Percentiles rank a stretch among this genome's conserved stretches.
Conservation (phyloP, 2,888 invertebrate genomes). For the Drosophila lutescens region DNA sequence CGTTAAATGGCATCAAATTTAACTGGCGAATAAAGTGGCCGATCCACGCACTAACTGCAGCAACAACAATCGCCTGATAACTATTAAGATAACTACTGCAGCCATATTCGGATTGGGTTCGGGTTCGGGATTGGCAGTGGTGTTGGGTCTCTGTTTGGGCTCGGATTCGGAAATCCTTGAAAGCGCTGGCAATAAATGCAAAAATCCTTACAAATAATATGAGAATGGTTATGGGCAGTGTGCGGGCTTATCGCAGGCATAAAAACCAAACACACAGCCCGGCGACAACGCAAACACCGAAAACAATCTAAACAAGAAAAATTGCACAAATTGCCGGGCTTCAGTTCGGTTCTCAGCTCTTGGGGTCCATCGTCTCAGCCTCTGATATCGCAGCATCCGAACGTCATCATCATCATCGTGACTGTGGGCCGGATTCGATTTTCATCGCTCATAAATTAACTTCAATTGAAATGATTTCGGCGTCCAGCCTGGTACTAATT, state of each 20-base stretch:
- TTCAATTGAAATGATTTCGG: background rate
- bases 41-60: slow-evolving; percentile 55
- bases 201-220: slow-evolving; percentile 81
- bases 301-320: slow-evolving; percentile 76
- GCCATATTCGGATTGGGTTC: slow-evolving; percentile 54
- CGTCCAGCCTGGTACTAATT: slow-evolving; percentile 5
- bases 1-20: slow-evolving; percentile 65
- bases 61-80: slow-evolving; percentile 68
- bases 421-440: slow-evolving; percentile 36
- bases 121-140: slow-evolving; percentile 2
- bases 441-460: background rate
- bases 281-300: slow-evolving; percentile 43
- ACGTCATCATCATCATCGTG: slow-evolving; percentile 28
- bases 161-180: slow-evolving; percentile 68
- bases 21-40: slow-evolving; percentile 64
- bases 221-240: slow-evolving; percentile 72
- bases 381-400: slow-evolving; percentile 41
- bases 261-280: slow-evolving; percentile 58
- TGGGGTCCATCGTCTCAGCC: slow-evolving; percentile 32
- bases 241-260: slow-evolving; percentile 76
- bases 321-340: slow-evolving; percentile 77
- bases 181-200: slow-evolving; percentile 77
- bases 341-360: slow-evolving; percentile 56
- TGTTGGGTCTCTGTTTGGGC: background rate
- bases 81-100: slow-evolving; percentile 73